Conservation (phyloP, 2,113 vertebrate species). For the Pseudonaja textilis region DNA sequence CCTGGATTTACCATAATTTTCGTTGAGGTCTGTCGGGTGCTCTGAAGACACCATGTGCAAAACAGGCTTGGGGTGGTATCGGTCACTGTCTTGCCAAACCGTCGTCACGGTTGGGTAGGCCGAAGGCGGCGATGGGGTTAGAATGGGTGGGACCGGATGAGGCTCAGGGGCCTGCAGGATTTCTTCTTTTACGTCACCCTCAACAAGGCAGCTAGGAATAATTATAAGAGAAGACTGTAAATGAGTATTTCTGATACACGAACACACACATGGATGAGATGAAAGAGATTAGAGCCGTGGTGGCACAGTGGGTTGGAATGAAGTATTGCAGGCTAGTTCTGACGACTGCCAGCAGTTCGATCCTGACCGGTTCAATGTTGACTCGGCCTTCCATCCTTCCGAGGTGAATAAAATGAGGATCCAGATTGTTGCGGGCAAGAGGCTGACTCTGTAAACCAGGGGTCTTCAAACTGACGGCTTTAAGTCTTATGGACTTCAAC, state of each 20-base stretch:
- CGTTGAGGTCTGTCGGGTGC: conserved; percentile 84
- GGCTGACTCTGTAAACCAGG: neutral
- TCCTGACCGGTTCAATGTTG: neutral
- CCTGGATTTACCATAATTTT: conserved; percentile 84
- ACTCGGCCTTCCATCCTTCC: neutral
- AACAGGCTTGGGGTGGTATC: conserved; percentile 97
- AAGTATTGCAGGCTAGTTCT: neutral
- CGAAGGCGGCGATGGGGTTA: conserved; percentile 94
- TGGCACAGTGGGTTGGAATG: too few species aligned
- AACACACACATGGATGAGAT: neutral
- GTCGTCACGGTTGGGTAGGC: conserved; percentile 94
- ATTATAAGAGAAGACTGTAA: neutral
- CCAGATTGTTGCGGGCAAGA: neutral
- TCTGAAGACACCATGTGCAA: conserved; percentile 83
- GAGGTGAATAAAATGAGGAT: neutral
- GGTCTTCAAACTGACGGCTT: too few species aligned
- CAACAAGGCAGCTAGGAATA: conserved; percentile 81
- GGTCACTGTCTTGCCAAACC: conserved; percentile 92
- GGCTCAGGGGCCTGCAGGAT: conserved; percentile 96
- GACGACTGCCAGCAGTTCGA: neutral
- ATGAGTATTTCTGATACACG: neutral
- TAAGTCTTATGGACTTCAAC: too few species aligned
- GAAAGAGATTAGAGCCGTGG: neutral
- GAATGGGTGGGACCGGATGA: conserved; percentile 92
- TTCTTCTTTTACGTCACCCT: conserved; percentile 95